Conservation (phyloP, 1,140 invertebrate species). For the Aphelenchoides besseyi region DNA sequence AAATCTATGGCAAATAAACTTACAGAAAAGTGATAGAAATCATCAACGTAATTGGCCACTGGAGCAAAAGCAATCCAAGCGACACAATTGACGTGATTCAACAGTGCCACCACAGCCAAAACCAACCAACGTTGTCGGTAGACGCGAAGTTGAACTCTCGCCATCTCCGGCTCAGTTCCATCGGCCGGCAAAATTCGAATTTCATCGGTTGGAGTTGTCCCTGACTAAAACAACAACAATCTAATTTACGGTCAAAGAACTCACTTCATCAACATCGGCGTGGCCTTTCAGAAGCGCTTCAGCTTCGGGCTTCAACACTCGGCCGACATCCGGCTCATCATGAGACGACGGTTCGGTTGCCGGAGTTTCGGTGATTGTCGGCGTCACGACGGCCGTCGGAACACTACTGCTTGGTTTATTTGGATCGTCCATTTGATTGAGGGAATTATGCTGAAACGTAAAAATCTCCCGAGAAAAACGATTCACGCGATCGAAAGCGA, state of each 20-base stretch:
- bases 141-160: slow-evolving; percentile 23
- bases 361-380: not conserved
- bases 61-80: slow-evolving; percentile 51
- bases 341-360: not conserved
- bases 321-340: not conserved
- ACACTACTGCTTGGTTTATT: not conserved
- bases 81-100: slow-evolving; percentile 49
- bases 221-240: not conserved
- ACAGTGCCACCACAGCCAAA: slow-evolving; percentile 42
- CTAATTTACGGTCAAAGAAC: not conserved
- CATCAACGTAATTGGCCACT: slow-evolving; percentile 48
- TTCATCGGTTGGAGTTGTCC: not conserved
- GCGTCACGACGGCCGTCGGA: no score
- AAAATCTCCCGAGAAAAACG: not conserved
- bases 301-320: not conserved
- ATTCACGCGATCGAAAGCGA: not conserved
- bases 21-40: slow-evolving; percentile 32
- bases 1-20: slow-evolving; percentile 25
- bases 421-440: not conserved
- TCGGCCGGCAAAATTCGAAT: slow-evolving; percentile 9
- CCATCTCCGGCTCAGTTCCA: not conserved
- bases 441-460: not conserved
- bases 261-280: not conserved
- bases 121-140: slow-evolving; percentile 52
- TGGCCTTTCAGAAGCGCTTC: not conserved